A percentile compares a stretch with the other conserved stretches of the same genome.
Evolutionary conservation across 92 coral and sea anemone genomes (phyloP).

Genomic region (Phenganax marumi): DNA sequence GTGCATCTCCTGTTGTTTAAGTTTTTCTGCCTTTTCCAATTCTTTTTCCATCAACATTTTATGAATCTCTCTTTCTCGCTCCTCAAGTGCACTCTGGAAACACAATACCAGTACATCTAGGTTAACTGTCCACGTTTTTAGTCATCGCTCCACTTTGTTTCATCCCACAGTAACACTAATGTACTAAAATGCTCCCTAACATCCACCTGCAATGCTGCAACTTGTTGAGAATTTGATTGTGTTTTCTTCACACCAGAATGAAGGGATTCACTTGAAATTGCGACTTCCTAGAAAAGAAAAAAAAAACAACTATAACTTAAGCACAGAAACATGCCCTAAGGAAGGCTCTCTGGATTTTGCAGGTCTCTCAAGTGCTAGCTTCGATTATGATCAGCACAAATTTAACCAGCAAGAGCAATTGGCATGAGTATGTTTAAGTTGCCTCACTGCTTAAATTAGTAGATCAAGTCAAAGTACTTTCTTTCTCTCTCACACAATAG

Average conservation of each 20-base stretch:
- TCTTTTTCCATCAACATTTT: constrained; percentile 89
- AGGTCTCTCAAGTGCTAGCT: too few relatives aligned
- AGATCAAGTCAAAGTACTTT: too few relatives aligned
- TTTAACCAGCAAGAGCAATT: neutral
- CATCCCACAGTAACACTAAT: neutral
- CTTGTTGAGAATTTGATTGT: constrained; percentile 31
- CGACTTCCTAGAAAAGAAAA: neutral
- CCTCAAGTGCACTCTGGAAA: constrained; percentile 86
- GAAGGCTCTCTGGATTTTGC: too few relatives aligned
- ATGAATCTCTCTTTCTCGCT: constrained; percentile 88
- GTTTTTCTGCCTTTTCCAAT: constrained; percentile 83
- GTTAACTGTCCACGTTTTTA: neutral
- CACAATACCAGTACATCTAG: neutral
- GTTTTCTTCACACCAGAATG: constrained; percentile 30
- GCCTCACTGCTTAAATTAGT: too few relatives aligned
- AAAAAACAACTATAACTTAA: neutral
- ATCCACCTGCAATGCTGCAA: constrained; percentile 37
- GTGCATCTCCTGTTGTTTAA: neutral
- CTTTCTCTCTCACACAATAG: too few relatives aligned
- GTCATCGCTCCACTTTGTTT: neutral
- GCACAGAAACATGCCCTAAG: neutral
- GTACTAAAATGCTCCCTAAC: neutral
- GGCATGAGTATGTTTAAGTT: too few relatives aligned
- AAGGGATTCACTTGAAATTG: constrained; percentile 31
- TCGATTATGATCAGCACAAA: too few relatives aligned